phyloP scores from a whole-genome alignment of 2,113 vertebrate genomes.

The Alosa alosa region DNA sequence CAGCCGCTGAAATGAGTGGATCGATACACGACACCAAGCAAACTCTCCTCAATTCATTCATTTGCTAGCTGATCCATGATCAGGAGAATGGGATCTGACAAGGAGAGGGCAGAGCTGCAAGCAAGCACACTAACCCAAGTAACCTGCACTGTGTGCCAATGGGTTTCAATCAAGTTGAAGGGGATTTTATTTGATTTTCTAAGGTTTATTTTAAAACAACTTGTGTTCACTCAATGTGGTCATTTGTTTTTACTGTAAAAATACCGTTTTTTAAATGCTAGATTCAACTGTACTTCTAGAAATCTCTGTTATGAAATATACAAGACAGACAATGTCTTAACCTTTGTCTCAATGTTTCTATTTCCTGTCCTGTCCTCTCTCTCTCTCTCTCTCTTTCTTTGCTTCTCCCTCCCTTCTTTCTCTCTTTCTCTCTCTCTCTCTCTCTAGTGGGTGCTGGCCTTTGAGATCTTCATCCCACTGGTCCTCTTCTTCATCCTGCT shows the following conservation, averaged over 20 bases:
- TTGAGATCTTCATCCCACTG: conserved; percentile 94
- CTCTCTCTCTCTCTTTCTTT: background rate
- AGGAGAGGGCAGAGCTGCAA: background rate
- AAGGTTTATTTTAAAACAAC: background rate
- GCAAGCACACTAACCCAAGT: background rate
- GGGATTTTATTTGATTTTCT: background rate
- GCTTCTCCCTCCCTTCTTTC: background rate
- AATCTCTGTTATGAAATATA: background rate
- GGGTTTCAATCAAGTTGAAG: background rate
- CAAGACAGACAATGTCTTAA: background rate
- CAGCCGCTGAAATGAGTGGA: conserved; percentile 4
- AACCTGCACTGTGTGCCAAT: background rate
- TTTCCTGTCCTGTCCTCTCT: background rate
- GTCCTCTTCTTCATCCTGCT: conserved; percentile 96
- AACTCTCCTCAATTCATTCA: background rate
- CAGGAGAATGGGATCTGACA: background rate
- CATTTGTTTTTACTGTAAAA: background rate
- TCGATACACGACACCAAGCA: background rate
- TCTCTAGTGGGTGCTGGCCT: conserved; percentile 90
- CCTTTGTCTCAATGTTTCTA: background rate
- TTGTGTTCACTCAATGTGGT: background rate
- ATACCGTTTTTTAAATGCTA: background rate
- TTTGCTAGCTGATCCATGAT: background rate
- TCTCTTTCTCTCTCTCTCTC: conserved; percentile 27
- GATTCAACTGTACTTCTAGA: background rate